Evolutionary conservation across 2,888 invertebrate genomes (phyloP).

Genomic region (Heliconius ismenius): DNA sequence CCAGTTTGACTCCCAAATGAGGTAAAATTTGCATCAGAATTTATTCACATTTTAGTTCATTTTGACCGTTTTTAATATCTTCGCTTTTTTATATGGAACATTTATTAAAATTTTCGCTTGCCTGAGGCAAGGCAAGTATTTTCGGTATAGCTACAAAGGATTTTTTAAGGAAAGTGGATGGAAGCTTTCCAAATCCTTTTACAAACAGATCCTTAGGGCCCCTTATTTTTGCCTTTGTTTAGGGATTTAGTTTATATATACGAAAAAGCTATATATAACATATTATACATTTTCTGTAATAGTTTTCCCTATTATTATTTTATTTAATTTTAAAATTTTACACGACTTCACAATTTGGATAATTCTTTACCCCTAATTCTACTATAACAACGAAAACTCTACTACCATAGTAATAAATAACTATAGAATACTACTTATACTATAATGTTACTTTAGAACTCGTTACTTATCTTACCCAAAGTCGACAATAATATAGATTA

Average conservation of each 20-base stretch:
- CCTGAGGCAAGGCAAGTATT: background rate
- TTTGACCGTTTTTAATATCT: conserved; percentile 3
- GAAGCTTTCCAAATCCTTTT: conserved; percentile 6
- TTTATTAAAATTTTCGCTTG: background rate
- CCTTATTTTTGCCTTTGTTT: background rate
- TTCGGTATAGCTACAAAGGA: background rate
- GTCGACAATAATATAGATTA: conserved; percentile 35
- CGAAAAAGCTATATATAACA: no score
- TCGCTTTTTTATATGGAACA: background rate
- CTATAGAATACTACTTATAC: background rate
- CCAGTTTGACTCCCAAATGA: conserved; percentile 8
- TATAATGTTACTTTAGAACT: conserved; percentile 13
- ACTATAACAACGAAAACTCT: background rate
- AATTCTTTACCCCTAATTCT: background rate
- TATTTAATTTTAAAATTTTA: no score
- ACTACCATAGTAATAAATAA: background rate
- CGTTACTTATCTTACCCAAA: conserved; percentile 14
- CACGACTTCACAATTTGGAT: no score
- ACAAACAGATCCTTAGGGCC: background rate
- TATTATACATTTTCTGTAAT: no score
- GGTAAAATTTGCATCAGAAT: conserved; percentile 1
- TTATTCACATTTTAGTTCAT: conserved; percentile 5
- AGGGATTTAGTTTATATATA: background rate
- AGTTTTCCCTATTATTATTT: no score
- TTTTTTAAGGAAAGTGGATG: background rate